phyloP scores from a whole-genome alignment of 2,113 vertebrate genomes.

The Callipepla californica region DNA sequence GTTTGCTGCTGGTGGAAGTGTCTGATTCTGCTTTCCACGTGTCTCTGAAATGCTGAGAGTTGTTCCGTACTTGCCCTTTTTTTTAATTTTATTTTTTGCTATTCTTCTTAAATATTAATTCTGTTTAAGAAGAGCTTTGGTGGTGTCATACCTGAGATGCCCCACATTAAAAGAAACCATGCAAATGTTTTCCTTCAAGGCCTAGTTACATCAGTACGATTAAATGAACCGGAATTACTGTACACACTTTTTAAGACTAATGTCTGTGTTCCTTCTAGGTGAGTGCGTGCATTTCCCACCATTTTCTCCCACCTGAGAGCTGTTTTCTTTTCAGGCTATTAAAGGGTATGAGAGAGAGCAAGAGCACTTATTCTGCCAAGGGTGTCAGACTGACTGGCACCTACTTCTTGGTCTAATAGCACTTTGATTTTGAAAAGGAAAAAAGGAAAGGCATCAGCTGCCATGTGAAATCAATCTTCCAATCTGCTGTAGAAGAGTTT shows the following conservation, averaged over 20 bases:
- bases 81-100: neutral
- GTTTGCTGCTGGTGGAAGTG: neutral
- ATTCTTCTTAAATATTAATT: neutral
- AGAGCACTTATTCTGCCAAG: neutral
- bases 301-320: neutral
- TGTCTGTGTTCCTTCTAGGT: neutral
- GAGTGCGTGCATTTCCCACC: neutral
- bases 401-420: neutral
- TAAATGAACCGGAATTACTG: neutral
- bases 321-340: neutral
- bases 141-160: neutral
- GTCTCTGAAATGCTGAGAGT: too few relatives aligned
- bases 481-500: slow-evolving; percentile 17
- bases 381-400: slow-evolving; percentile 54
- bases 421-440: neutral
- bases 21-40: neutral
- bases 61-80: neutral
- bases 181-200: neutral
- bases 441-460: neutral
- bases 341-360: neutral
- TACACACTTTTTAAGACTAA: neutral
- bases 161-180: neutral
- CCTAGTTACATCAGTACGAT: neutral
- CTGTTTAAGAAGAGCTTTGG: neutral
- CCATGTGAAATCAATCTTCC: slow-evolving; percentile 46